These are phyloP conservation scores for Torymus auratus DNA, from an alignment of 2,888 invertebrate species.

Conservation along the genomic window DNA sequence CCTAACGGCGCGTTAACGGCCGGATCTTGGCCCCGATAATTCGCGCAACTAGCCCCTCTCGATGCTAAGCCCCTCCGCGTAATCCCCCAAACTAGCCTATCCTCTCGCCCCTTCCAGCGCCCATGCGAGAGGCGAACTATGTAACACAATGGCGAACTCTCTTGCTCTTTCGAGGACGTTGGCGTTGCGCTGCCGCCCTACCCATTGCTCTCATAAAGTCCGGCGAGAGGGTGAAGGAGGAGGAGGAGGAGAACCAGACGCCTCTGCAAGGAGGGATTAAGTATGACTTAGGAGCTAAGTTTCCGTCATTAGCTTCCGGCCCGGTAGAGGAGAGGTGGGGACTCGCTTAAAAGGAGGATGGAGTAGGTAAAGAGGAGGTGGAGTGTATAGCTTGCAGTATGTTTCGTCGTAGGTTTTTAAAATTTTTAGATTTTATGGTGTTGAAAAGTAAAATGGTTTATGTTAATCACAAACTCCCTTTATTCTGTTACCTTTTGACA, in stretches of 20 bases:
- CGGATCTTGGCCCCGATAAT: constrained; percentile 40
- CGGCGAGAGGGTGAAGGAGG: constrained; percentile 14
- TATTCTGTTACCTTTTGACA: no score
- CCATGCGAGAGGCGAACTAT: neutral
- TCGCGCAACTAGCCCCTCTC: constrained; percentile 37
- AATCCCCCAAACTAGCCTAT: constrained; percentile 38
- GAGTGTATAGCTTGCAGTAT: no score
- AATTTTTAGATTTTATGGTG: no score
- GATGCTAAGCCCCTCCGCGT: constrained; percentile 20
- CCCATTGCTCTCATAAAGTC: constrained; percentile 31
- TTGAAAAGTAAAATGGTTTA: no score
- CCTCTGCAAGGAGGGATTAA: constrained; percentile 67
- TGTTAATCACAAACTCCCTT: no score
- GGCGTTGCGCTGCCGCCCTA: no score
- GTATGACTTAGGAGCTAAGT: constrained; percentile 75
- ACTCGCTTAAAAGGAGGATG: constrained; percentile 23
- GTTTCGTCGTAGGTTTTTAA: no score
- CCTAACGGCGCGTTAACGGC: constrained; percentile 48
- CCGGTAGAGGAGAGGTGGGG: constrained; percentile 42
- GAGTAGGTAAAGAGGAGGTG: neutral
- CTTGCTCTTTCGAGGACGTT: no score
- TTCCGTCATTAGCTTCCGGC: constrained; percentile 70
- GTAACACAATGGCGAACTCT: no score
- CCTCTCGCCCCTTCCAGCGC: neutral
- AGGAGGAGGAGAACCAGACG: constrained; percentile 19